A percentile compares a stretch with the other conserved stretches of the same genome.
These are phyloP conservation scores for Nyctibius bracteatus DNA, from an alignment of 2,113 vertebrate species.

Conservation along the genomic window DNA sequence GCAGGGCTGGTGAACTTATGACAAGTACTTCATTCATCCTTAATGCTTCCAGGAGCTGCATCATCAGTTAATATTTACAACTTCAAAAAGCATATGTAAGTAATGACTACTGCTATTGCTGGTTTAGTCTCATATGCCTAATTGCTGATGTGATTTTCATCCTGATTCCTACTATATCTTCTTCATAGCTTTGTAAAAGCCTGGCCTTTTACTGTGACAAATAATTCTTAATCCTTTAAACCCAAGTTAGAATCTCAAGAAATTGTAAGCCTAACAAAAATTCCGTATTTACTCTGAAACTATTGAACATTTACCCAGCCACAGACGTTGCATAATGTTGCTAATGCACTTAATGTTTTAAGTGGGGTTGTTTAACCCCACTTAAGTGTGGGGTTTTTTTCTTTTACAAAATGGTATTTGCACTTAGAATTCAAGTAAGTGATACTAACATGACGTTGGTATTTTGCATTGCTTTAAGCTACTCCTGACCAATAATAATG, in stretches of 20 bases:
- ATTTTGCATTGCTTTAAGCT: background rate
- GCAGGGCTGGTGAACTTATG: background rate
- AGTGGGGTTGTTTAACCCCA: too few species aligned
- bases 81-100: background rate
- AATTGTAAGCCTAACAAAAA: background rate
- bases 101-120: background rate
- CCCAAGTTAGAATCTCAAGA: background rate
- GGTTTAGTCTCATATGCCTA: background rate
- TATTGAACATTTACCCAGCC: background rate
- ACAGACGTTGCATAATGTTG: background rate
- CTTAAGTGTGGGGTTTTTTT: background rate
- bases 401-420: background rate
- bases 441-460: background rate
- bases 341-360: fast-evolving
- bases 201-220: background rate
- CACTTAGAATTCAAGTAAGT: background rate
- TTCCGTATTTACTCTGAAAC: background rate
- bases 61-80: background rate
- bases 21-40: background rate
- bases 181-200: background rate
- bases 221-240: background rate
- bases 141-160: background rate
- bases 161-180: background rate
- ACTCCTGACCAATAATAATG: background rate
- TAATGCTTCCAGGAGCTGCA: background rate